Percentiles rank a stretch among this genome's conserved stretches.
Conservation (phyloP, 1,140 invertebrate genomes). For the Dreissena rostriformis region DNA sequence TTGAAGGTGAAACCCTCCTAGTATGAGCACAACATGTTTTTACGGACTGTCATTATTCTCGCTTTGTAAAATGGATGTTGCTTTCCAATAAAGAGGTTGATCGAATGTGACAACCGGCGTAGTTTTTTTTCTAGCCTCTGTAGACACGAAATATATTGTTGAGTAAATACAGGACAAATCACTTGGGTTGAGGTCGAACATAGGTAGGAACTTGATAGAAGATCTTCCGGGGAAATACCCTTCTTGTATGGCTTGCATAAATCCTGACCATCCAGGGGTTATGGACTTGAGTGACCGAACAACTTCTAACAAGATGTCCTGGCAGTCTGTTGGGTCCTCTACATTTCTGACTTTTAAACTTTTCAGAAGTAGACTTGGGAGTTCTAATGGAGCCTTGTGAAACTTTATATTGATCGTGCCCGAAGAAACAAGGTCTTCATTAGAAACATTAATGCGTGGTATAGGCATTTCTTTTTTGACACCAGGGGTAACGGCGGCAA, state of each 20-base stretch:
- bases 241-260: conserved; percentile 43
- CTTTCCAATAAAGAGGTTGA: conserved; percentile 67
- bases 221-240: conserved; percentile 61
- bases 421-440: no score
- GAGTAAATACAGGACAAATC: conserved; percentile 68
- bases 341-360: neutral
- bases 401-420: no score
- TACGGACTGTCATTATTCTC: conserved; percentile 31
- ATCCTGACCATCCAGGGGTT: conserved; percentile 25
- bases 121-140: conserved; percentile 40
- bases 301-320: conserved; percentile 6
- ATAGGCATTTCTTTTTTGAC: no score
- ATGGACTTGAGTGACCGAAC: conserved; percentile 34
- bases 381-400: no score
- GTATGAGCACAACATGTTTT: conserved; percentile 24
- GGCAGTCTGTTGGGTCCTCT: neutral
- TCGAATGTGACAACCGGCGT: conserved; percentile 65
- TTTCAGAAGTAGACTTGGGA: no score
- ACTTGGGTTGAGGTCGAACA: conserved; percentile 68
- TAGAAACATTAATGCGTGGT: no score
- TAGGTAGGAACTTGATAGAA: conserved; percentile 64
- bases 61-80: conserved; percentile 31
- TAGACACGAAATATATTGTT: conserved; percentile 61
- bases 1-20: conserved; percentile 55
- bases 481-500: conserved; percentile 53